A percentile compares a stretch with the other conserved stretches of the same genome.
These are phyloP conservation scores for Drosophila quinaria DNA, from an alignment of 2,888 invertebrate genomes.

Conservation along the genomic window DNA sequence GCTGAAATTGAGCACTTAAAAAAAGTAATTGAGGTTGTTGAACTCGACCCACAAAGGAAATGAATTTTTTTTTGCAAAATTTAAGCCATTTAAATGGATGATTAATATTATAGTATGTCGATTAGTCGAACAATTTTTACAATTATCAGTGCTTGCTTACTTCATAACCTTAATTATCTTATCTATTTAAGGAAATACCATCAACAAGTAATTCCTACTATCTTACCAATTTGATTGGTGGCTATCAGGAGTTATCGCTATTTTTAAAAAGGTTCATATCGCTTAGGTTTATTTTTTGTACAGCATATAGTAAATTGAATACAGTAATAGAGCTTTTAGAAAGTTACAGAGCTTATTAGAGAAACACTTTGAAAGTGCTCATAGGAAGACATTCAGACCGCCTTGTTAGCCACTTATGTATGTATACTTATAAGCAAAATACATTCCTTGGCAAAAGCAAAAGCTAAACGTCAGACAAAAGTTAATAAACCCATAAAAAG, in stretches of 20 bases:
- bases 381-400: conserved; percentile 1
- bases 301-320: neutral
- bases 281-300: neutral
- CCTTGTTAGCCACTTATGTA: conserved; percentile 21
- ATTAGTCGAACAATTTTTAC: neutral
- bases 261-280: conserved; percentile 8
- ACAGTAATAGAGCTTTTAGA: neutral
- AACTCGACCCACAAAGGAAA: conserved; percentile 3
- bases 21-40: conserved; percentile 4
- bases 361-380: neutral
- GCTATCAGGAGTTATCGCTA: conserved; percentile 32
- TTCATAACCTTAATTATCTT: conserved; percentile 26
- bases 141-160: neutral
- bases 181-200: conserved; percentile 36
- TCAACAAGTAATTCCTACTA: conserved; percentile 24
- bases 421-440: conserved; percentile 1
- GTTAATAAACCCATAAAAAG: conserved; percentile 79
- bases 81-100: conserved; percentile 10
- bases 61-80: neutral
- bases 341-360: conserved; percentile 3
- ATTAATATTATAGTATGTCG: neutral
- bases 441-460: conserved; percentile 38
- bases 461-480: conserved; percentile 57
- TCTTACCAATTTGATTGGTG: conserved; percentile 24
- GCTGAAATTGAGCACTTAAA: neutral